Evolutionary conservation across 2,113 vertebrate species (phyloP), one percentile per base, ranked within the genome.

Genomic region (Chloropsis cyanopogon): DNA sequence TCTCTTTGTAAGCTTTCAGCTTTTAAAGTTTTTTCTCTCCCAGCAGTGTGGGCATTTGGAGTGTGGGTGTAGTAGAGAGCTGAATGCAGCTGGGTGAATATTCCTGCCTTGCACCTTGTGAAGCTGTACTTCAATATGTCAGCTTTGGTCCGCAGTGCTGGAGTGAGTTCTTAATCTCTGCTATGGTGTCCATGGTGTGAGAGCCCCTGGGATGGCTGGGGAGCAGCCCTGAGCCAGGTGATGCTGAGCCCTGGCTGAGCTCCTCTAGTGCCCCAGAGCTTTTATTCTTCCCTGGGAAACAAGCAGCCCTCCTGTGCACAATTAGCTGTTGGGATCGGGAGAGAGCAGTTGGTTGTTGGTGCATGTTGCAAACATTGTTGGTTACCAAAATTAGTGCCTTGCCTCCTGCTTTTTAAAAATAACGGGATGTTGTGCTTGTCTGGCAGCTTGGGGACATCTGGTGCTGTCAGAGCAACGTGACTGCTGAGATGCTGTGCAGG

Each of bases 391-490:
- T 93, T 33, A 90, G 92, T 66, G 60, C 69, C 47, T 90, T 94
- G 86, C 83, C 80, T 95, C 88, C 88, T 70, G 85, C 71, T 86
- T 52, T 71, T 84, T 63, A 59, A 78, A 95, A 94, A 92, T 69
- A 80, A 70, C 15, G 60, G 86, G 80, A n/a, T 1, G 6, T 73
- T 76, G 59, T 70, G 79, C 76, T 90, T 1, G 39, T 84, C 85
- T 92, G 84, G 90, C 82, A 85, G 68, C 79, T 53, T 0, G 11
- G 90, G 90, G 90, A 81, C 94, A 90, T 94, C 88, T 94, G 95
- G 94, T 78, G 90, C 90, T 93, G 80, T 83, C 88, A 88, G 80
- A 92, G 83, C 82, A 88, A 82, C 29, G 65, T 90, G 88, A 65
- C 85, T 92, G 53, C 54, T 54, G 83, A 59, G 88, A 49, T 75